Conservation (phyloP, 1,140 invertebrate genomes). For the Scaptodrosophila lebanonensis region DNA sequence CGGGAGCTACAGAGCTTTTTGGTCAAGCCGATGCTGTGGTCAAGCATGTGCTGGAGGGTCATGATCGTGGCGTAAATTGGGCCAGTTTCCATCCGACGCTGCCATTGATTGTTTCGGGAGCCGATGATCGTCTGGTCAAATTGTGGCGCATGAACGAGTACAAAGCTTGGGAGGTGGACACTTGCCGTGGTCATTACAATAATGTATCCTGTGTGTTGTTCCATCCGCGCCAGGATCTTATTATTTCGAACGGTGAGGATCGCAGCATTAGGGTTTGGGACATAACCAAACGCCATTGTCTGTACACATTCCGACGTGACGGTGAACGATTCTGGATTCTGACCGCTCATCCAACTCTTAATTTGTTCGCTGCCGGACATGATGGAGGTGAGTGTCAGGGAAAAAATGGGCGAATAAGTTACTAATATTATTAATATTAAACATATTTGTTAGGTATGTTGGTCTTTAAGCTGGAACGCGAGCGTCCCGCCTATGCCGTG, state of each 20-base stretch:
- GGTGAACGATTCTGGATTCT: constrained; percentile 98
- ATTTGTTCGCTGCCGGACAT: constrained; percentile 95
- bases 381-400: constrained; percentile 89
- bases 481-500: constrained; percentile 96
- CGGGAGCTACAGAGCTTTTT: constrained; percentile 95
- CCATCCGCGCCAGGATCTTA: constrained; percentile 97
- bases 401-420: background rate
- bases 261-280: constrained; percentile 99
- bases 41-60: constrained; percentile 98
- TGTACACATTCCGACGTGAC: constrained; percentile 96
- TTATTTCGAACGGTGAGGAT: constrained; percentile 98
- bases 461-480: constrained; percentile 91
- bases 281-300: constrained; percentile 97
- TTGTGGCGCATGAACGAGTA: constrained; percentile 99
- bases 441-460: constrained; percentile 78
- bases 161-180: constrained; percentile 99
- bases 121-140: constrained; percentile 98
- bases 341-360: constrained; percentile 91
- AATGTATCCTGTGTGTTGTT: constrained; percentile 99
- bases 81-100: constrained; percentile 96
- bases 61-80: constrained; percentile 99
- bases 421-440: background rate
- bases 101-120: constrained; percentile 97
- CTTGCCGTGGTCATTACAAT: constrained; percentile 99
- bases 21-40: constrained; percentile 98